Evolutionary conservation across 2,113 vertebrate species (phyloP).

Genomic region (Leuciscus idus): DNA sequence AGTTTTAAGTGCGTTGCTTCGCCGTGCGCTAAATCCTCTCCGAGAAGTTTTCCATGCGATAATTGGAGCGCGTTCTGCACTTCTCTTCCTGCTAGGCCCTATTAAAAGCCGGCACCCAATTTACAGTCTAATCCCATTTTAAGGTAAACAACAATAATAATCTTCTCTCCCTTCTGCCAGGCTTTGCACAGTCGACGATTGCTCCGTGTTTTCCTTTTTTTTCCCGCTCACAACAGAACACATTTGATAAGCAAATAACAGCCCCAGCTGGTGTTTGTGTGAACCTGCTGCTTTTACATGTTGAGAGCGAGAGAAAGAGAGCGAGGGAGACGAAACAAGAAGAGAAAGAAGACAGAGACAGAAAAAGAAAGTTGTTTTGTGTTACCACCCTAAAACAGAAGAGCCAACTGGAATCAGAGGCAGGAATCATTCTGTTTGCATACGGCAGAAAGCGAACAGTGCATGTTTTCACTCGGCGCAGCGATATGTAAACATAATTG

Average conservation of each 20-base stretch:
- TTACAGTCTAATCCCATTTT: constrained; percentile 60
- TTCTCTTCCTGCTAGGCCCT: constrained; percentile 50
- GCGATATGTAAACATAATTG: constrained; percentile 56
- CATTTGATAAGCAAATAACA: constrained; percentile 58
- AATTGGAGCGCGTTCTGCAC: constrained; percentile 56
- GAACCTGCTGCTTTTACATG: constrained; percentile 44
- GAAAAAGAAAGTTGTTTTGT: constrained; percentile 41
- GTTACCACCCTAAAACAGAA: constrained; percentile 32
- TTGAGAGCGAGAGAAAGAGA: constrained; percentile 35
- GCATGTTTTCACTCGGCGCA: constrained; percentile 34
- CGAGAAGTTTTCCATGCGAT: constrained; percentile 52
- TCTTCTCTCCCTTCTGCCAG: constrained; percentile 49
- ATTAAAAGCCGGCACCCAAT: constrained; percentile 54
- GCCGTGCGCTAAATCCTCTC: constrained; percentile 55
- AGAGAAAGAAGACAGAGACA: constrained; percentile 35
- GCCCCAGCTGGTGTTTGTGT: constrained; percentile 45
- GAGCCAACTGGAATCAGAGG: constrained; percentile 44
- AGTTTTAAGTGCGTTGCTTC: constrained; percentile 13
- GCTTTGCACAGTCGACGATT: constrained; percentile 26
- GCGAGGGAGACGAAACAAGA: not conserved
- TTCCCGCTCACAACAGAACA: constrained; percentile 37
- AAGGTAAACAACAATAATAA: constrained; percentile 65
- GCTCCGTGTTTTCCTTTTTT: constrained; percentile 29
- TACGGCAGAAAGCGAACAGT: constrained; percentile 15
- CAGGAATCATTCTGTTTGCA: constrained; percentile 36